Evolutionary conservation across 2,113 vertebrate genomes (phyloP).

Genomic region (chimpanzee (Pan troglodytes)): DNA sequence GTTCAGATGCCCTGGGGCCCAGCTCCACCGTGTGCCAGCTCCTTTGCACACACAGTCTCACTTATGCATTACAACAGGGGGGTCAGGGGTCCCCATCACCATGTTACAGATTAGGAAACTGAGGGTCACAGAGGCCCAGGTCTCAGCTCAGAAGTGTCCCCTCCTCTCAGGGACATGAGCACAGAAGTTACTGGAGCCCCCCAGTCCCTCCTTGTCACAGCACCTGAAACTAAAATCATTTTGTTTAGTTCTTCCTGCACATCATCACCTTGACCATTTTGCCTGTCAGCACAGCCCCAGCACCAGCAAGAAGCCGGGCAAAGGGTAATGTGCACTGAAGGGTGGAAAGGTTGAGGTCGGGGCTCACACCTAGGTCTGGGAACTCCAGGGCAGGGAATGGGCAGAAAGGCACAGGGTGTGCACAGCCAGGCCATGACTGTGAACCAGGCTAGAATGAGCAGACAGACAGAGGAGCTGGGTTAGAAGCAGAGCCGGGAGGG

Average conservation of each 20-base stretch:
- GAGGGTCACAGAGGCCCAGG: neutral
- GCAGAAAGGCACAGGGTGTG: accelerated
- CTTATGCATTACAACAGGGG: accelerated
- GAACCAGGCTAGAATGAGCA: neutral
- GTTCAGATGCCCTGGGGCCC: neutral
- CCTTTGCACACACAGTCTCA: neutral
- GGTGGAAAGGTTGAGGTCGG: neutral
- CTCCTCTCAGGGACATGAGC: neutral
- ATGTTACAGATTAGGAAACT: neutral
- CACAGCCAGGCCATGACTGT: neutral
- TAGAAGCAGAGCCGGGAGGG: neutral
- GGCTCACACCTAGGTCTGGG: neutral
- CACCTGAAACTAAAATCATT: neutral
- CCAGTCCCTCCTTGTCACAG: neutral
- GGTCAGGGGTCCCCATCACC: accelerated
- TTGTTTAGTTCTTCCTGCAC: neutral
- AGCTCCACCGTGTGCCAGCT: accelerated
- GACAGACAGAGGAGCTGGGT: neutral
- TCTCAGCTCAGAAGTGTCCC: neutral
- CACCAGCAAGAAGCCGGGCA: too few relatives aligned
- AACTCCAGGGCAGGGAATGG: neutral
- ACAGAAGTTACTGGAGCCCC: accelerated
- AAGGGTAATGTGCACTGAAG: accelerated
- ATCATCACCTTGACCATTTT: neutral
- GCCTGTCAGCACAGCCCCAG: neutral